These are phyloP conservation scores for Psittacara wagleri DNA, from an alignment of 2,113 vertebrate genomes.

Conservation along the genomic window DNA sequence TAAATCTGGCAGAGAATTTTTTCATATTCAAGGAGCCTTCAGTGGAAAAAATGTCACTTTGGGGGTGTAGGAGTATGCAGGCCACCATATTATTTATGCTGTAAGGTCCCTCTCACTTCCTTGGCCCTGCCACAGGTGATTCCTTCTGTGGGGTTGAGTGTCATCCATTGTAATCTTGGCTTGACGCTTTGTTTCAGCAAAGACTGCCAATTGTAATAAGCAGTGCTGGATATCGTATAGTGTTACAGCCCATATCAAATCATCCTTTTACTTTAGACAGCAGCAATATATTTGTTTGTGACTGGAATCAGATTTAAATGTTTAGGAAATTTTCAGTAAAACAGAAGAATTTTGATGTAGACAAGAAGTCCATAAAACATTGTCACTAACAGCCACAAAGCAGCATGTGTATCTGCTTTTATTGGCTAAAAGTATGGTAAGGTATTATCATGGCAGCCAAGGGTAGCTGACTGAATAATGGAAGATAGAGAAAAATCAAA, in stretches of 20 bases:
- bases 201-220: neutral
- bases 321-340: neutral
- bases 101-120: neutral
- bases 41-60: neutral
- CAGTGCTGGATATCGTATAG: neutral
- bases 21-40: neutral
- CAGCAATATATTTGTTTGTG: neutral
- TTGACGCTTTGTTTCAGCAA: neutral
- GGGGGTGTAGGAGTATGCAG: neutral
- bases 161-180: neutral
- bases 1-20: slow-evolving; percentile 6
- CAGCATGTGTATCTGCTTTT: neutral
- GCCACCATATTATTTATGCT: neutral
- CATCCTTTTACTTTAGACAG: neutral
- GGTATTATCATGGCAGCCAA: neutral
- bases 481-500: slow-evolving; percentile 4
- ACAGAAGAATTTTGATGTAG: neutral
- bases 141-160: neutral
- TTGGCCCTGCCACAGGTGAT: neutral
- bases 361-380: neutral
- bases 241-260: neutral
- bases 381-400: neutral
- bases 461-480: neutral
- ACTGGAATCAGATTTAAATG: neutral
- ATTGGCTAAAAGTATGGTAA: neutral